Evolutionary conservation across 1,140 invertebrate genomes (phyloP).

Genomic region (Phenacoccus solenopsis): DNA sequence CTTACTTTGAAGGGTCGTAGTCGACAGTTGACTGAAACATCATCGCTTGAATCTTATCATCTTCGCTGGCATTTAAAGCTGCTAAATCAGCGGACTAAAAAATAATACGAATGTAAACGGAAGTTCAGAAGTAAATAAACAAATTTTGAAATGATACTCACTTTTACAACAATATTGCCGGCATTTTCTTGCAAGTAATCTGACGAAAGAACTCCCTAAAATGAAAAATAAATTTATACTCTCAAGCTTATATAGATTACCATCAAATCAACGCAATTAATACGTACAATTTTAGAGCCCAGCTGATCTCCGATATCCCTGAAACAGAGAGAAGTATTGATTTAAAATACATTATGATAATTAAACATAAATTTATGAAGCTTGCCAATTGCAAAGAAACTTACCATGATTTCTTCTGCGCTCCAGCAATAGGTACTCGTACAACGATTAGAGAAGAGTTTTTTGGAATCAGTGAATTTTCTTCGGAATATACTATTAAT

Average conservation of each 20-base stretch:
- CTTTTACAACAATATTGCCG: background rate
- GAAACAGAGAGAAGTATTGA: background rate
- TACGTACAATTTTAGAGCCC: background rate
- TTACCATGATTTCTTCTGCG: slow-evolving; percentile 57
- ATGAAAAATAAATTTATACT: background rate
- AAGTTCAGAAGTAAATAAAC: background rate
- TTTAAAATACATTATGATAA: background rate
- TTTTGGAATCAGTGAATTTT: slow-evolving; percentile 82
- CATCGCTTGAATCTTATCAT: slow-evolving; percentile 94
- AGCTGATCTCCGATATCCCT: background rate
- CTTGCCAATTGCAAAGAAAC: background rate
- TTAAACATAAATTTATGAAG: background rate
- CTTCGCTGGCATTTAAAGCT: slow-evolving; percentile 81
- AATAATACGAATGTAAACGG: background rate
- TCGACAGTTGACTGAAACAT: slow-evolving; percentile 91
- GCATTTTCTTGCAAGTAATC: slow-evolving; percentile 7
- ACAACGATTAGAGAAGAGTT: slow-evolving; percentile 95
- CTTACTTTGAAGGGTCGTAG: slow-evolving; percentile 93
- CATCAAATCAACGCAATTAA: background rate
- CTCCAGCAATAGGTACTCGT: slow-evolving; percentile 66
- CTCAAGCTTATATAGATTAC: background rate
- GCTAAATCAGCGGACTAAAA: slow-evolving; percentile 60
- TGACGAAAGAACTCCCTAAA: background rate
- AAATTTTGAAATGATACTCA: background rate
- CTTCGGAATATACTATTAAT: slow-evolving; percentile 83